Base-by-base conservation (phyloP, 1,140 invertebrate genomes). In the Polypedilum vanderplanki region DNA sequence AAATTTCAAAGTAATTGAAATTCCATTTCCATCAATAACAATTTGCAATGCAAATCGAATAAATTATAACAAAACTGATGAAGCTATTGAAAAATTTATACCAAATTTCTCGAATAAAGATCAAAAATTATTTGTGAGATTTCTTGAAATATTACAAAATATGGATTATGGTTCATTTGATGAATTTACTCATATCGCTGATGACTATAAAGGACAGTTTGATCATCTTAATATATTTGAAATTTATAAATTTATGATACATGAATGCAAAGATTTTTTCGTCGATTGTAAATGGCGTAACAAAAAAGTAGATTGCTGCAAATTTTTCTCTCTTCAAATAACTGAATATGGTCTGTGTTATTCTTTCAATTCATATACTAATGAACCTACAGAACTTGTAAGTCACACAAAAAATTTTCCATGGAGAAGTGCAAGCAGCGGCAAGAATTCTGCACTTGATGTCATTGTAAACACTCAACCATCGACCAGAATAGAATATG, bases 271-370 rank as follows among this genome's bases (percentile, higher is more conserved):
- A 22, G 81, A 82, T 22, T 40, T 81, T 7, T 75, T 82, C 1
- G 65, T 77, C 1, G 75, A 79, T n/a, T 82, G 81, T 67, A 73
- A 73, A n/a, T 82, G 81, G 81, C 77, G 79, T 0, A 77, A 79
- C 46, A 75, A 73, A 10, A 12, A 70, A 0, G 73, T 79, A 20
- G 75, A 81, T 18, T 82, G 81, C 74, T 82, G 81, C 67, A 79
- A 81, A 7, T 79, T 81, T 33, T 82, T 82, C 75, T 78, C 77
- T 0, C 75, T 77, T 67, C 77, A 81, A 12, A 78, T 77, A 22
- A 87, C 86, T n/a, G 85, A 87, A 79, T 83, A 81, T 75, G 87
- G 87, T 0, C 81, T 85, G 41, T 88, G 87, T 75, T 86, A 85
- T 77, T 80, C 82, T 18, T 88, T 87, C 76, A 88, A 88, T 78